A percentile compares a stretch with the other conserved stretches of the same genome.
Evolutionary conservation across 2,888 invertebrate species (phyloP).

Genomic region (Patella ulyssiponensis): DNA sequence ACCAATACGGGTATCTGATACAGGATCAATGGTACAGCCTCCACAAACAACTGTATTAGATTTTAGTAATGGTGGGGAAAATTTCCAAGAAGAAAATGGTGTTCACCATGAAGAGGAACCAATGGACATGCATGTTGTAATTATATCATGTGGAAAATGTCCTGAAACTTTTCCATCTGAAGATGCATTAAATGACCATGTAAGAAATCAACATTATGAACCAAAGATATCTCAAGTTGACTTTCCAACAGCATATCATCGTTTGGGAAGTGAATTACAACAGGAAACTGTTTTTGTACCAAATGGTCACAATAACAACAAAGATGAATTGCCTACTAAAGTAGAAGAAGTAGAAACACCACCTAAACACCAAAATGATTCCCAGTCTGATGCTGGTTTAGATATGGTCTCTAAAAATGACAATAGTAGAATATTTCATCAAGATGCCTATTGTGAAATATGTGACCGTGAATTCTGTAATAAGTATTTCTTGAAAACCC

Average conservation of each 20-base stretch:
- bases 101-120: conserved; percentile 45
- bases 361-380: conserved; percentile 20
- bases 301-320: conserved; percentile 53
- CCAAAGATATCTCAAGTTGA: conserved; percentile 27
- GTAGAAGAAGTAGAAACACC: conserved; percentile 11
- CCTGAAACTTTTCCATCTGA: conserved; percentile 41
- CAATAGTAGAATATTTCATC: conserved; percentile 84
- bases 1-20: conserved; percentile 52
- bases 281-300: conserved; percentile 52
- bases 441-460: conserved; percentile 96
- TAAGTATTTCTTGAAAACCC: conserved; percentile 97
- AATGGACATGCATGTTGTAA: conserved; percentile 43
- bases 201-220: conserved; percentile 28
- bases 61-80: conserved; percentile 21
- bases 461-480: conserved; percentile 99
- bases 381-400: conserved; percentile 25
- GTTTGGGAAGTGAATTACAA: conserved; percentile 85
- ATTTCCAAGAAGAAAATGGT: conserved; percentile 35
- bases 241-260: conserved; percentile 78
- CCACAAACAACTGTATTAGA: conserved; percentile 8
- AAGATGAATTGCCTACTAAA: conserved; percentile 17
- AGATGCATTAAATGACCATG: conserved; percentile 39
- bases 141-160: conserved; percentile 39
- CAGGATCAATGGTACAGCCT: conserved; percentile 20
- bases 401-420: conserved; percentile 25